These are phyloP conservation scores for Dynastes grantii DNA, from an alignment of 2,888 invertebrate genomes.

Conservation along the genomic window DNA sequence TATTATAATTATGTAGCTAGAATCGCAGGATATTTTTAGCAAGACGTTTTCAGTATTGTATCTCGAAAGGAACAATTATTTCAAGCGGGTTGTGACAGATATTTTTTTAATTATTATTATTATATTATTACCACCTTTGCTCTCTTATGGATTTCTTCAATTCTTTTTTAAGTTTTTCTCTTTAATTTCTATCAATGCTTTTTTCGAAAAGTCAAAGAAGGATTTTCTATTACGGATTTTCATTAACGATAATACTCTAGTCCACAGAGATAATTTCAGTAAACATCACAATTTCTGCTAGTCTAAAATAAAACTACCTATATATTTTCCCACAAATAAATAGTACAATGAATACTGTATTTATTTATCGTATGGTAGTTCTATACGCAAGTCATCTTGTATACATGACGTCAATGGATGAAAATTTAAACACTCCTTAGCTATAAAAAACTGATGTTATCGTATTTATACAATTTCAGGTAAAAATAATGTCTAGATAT, in stretches of 20 bases:
- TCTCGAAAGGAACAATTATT: conserved; percentile 57
- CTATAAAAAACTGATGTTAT: too few species aligned
- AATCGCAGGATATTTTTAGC: conserved; percentile 38
- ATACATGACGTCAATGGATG: too few species aligned
- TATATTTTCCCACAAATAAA: too few species aligned
- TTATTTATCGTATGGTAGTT: too few species aligned
- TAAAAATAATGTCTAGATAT: not conserved
- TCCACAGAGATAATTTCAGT: not conserved
- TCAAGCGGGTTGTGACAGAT: conserved; percentile 67
- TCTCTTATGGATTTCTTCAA: conserved; percentile 52
- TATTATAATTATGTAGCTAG: not conserved
- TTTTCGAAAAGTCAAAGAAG: conserved; percentile 26
- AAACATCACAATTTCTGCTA: not conserved
- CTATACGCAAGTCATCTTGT: too few species aligned
- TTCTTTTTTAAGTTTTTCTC: conserved; percentile 15
- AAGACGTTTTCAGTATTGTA: conserved; percentile 64
- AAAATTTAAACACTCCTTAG: too few species aligned
- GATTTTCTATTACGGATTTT: not conserved
- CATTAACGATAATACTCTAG: not conserved
- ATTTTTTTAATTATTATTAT: conserved; percentile 56
- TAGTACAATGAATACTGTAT: too few species aligned
- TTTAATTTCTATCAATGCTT: not conserved
- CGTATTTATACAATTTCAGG: conserved; percentile 1
- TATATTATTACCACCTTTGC: conserved; percentile 53
- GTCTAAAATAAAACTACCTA: not conserved